Evolutionary conservation across 92 coral and sea anemone genomes (phyloP), one percentile per base, ranked within the genome.

Genomic region (Zoanthus sansibaricus): DNA sequence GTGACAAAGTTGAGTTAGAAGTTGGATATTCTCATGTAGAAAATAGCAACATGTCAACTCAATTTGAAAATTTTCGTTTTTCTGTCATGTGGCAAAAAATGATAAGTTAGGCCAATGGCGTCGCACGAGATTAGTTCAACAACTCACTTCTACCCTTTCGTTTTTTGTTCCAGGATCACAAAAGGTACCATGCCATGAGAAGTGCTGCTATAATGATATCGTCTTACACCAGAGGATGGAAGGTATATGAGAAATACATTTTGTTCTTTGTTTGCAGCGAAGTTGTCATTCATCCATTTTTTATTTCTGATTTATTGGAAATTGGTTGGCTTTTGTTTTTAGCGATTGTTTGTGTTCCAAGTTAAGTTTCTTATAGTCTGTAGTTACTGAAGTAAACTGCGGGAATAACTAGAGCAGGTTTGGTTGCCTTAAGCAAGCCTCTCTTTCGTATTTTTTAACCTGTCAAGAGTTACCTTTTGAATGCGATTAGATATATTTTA

Each of bases 201-300:
- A 87, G 92, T 83, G 97, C 98, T 1, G 94, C 98, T 25, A 95
- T 97, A 51, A 55, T 95, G 51, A 92, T 97, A 76, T 94, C 98
- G 12, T 92, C 94, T 52, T 97, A 87, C 62, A 89, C 88, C 52
- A 89, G 99, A 76, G 99, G 99, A 72, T 97, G 99, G 99, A 94
- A 94, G 97, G 99, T 95, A 86, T 33, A 86, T 48, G 52, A 1
- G 9, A 12, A 4, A 64, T 20, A 37, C 42, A 37, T 4, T 37
- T 37, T 37, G 2, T 37, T 37, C 42, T 37, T 37, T 37, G 2
- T 37, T 37, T 37, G 42, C 42, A 0, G 42, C 4, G 42, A 33
- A 33, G 42, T 37, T 37, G 42, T 37, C 42, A 37, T 4, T 37
- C 42, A 37, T 37, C 4, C 42, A 37, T 37, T 37, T 37, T 37